Conservation (phyloP, 1,140 invertebrate genomes). For the Spodoptera litura region DNA sequence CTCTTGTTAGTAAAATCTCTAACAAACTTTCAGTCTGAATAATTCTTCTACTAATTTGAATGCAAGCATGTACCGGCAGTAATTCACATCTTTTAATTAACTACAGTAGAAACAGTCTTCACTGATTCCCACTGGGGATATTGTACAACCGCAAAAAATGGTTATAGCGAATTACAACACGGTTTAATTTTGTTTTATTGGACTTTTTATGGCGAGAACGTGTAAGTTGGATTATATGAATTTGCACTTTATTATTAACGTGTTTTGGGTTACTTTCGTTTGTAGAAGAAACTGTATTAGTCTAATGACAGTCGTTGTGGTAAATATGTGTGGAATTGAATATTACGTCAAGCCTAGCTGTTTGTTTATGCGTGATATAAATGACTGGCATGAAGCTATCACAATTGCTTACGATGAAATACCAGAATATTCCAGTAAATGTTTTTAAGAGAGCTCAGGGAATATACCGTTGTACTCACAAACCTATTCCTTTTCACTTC, state of each 20-base stretch:
- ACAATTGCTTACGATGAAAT: background rate
- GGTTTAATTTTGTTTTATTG: slow-evolving; percentile 52
- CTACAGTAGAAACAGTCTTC: slow-evolving; percentile 58
- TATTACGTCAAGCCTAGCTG: slow-evolving; percentile 21
- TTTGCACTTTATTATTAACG: slow-evolving; percentile 30
- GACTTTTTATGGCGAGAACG: slow-evolving; percentile 31
- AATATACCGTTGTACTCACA: too few species aligned
- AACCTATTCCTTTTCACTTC: too few species aligned
- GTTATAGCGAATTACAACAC: slow-evolving; percentile 57
- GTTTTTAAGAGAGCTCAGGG: background rate
- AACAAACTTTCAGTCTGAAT: background rate
- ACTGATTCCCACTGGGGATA: slow-evolving; percentile 45
- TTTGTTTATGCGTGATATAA: slow-evolving; percentile 5
- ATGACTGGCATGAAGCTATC: background rate
- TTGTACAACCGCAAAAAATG: slow-evolving; percentile 58
- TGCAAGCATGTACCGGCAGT: slow-evolving; percentile 21
- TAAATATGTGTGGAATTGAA: slow-evolving; percentile 32
- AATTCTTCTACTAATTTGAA: slow-evolving; percentile 14
- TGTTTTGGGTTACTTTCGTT: background rate
- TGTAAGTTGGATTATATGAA: slow-evolving; percentile 32
- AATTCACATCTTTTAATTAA: slow-evolving; percentile 69
- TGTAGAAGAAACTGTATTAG: slow-evolving; percentile 29
- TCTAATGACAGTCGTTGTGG: slow-evolving; percentile 29
- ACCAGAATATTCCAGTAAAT: background rate
- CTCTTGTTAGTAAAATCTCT: background rate